These are phyloP conservation scores for Nomia melanderi DNA, from an alignment of 1,140 invertebrate species.

Conservation along the genomic window DNA sequence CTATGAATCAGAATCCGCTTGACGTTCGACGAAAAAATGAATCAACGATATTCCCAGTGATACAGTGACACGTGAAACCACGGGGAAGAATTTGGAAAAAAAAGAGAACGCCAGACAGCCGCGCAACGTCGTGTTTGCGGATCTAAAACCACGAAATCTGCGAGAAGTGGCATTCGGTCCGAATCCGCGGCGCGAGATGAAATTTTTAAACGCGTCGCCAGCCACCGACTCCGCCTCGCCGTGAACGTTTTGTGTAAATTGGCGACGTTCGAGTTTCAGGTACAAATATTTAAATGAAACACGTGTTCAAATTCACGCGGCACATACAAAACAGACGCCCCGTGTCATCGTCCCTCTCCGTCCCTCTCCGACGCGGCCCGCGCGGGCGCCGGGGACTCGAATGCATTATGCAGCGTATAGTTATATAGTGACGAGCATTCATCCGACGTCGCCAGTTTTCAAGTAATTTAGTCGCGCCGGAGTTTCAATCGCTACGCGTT, in stretches of 20 bases:
- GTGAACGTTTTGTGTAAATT: conserved; percentile 66
- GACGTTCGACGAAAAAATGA: too few relatives aligned
- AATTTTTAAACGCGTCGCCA: conserved; percentile 9
- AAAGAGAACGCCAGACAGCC: neutral
- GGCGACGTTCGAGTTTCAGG: conserved; percentile 67
- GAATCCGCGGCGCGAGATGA: neutral
- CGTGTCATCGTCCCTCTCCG: conserved; percentile 4
- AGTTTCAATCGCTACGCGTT: conserved; percentile 13
- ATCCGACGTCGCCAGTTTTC: conserved; percentile 24
- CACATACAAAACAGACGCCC: conserved; percentile 73
- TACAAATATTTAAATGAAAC: conserved; percentile 73
- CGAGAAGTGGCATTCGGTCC: too few relatives aligned
- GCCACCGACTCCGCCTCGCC: neutral
- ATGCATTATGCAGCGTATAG: conserved; percentile 42
- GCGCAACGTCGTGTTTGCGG: too few relatives aligned
- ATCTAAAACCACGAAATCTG: too few relatives aligned
- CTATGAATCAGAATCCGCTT: too few relatives aligned
- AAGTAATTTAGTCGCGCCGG: conserved; percentile 21
- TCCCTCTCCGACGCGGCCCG: neutral
- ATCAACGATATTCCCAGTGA: too few relatives aligned
- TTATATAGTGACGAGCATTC: conserved; percentile 14
- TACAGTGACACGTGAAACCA: too few relatives aligned
- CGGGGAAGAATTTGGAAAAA: too few relatives aligned
- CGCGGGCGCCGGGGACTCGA: neutral
- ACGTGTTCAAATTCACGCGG: conserved; percentile 73